Base-by-base conservation (phyloP, 2,113 vertebrate species). In the Camelus dromedarius region DNA sequence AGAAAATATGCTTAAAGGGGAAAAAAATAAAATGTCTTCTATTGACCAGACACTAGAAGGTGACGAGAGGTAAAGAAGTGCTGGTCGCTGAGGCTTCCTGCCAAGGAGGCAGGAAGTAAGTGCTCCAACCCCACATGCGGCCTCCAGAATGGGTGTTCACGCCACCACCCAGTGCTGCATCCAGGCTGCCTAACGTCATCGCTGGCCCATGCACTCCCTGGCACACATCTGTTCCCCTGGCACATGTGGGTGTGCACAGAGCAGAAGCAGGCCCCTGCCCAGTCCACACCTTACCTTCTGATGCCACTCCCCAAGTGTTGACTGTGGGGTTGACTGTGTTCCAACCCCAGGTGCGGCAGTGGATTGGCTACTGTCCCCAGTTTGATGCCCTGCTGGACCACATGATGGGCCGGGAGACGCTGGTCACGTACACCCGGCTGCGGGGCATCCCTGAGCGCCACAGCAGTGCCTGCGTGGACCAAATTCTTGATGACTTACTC, bases 301-400 rank as follows among this genome's bases (percentile, higher is more conserved):
- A 88, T 0, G 3, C 1, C 0, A 64, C 62, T 94, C 19, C 70
- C 24, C 77, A 32, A n/a, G n/a, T n/a, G n/a, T n/a, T n/a, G n/a
- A n/a, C n/a, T n/a, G n/a, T n/a, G n/a, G n/a, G n/a, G n/a, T n/a
- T n/a, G 70, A 42, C 86, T 77, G 8, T 73, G 26, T 35, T 79
- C 35, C 52, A 2, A 19, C 22, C 64, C 76, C 95, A 99, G 99
- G 99, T 99, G 28, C 99, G 99, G 98, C 99, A 99, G 98, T 98
- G 99, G 50, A 99, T 99, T 0, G 99, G 99, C 64, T 99, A 99
- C 98, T 99, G 99, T 97, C 99, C 99, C 0, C 99, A 99, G 98
- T 99, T 99, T 20, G 99, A 99, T 1, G 99, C 99, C 0, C 98
- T 99, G 32, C 97, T 99, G 98, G 99, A 99, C 38, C 99, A 99